Conservation (phyloP, 2,888 invertebrate species). For the Altica lythri region DNA sequence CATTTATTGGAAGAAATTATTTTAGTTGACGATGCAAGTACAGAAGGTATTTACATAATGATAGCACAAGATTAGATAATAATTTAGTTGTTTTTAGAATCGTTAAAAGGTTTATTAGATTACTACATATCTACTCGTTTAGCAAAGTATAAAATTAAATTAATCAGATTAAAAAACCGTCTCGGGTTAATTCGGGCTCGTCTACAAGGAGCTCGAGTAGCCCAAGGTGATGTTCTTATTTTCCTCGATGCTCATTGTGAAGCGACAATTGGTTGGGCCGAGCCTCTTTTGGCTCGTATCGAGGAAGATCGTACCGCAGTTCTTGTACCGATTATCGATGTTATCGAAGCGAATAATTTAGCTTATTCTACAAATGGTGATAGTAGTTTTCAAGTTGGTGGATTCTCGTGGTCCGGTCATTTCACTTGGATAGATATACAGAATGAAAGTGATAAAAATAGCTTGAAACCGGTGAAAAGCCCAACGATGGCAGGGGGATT, state of each 20-base stretch:
- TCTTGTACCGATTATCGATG: constrained; percentile 93
- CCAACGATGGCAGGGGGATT: constrained; percentile 99
- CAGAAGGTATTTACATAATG: constrained; percentile 61
- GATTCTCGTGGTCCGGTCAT: constrained; percentile 88
- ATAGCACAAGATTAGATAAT: not conserved
- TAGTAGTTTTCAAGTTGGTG: constrained; percentile 70
- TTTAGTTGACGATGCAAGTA: constrained; percentile 92
- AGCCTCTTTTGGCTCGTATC: constrained; percentile 86
- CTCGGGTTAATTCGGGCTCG: constrained; percentile 90
- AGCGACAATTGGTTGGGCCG: constrained; percentile 79
- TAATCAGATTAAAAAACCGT: constrained; percentile 74
- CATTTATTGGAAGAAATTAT: constrained; percentile 86
- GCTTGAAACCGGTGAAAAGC: constrained; percentile 72
- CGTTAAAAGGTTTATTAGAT: constrained; percentile 74
- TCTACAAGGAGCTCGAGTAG: constrained; percentile 82
- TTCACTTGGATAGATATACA: constrained; percentile 90
- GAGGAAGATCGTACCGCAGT: constrained; percentile 79
- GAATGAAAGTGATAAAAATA: constrained; percentile 64
- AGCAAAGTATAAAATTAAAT: constrained; percentile 68
- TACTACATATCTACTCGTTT: constrained; percentile 78
- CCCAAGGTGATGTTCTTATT: constrained; percentile 78
- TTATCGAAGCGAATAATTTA: constrained; percentile 81
- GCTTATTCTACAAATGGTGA: constrained; percentile 70
- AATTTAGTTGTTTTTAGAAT: constrained; percentile 64
- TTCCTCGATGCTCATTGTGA: constrained; percentile 95